phyloP scores from a whole-genome alignment of 35 echinoderm and acorn worm species.

The Antedon bifida region DNA sequence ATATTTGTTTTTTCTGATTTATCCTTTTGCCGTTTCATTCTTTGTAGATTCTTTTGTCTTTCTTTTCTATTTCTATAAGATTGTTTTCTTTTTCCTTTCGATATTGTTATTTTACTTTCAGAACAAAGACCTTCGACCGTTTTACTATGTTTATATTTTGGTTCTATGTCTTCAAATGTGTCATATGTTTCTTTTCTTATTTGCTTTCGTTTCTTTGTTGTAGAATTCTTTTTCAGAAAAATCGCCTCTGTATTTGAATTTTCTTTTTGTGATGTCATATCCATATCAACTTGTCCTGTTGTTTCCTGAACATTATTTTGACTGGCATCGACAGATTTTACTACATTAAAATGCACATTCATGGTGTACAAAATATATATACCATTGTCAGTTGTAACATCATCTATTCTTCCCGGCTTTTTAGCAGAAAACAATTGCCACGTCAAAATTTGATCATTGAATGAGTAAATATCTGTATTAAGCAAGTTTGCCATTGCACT shows the following conservation, averaged over 20 bases:
- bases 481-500: slow-evolving; percentile 27
- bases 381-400: background rate
- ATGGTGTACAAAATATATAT: background rate
- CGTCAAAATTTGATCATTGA: background rate
- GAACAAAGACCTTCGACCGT: background rate
- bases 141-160: background rate
- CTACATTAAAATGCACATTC: background rate
- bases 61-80: background rate
- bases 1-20: background rate
- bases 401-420: background rate
- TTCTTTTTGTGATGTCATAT: background rate
- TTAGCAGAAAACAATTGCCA: background rate
- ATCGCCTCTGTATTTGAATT: too few relatives aligned
- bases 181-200: background rate
- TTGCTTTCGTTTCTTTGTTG: background rate
- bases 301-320: background rate
- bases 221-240: too few relatives aligned
- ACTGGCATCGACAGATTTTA: background rate
- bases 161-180: background rate
- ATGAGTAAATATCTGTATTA: slow-evolving; percentile 21
- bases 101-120: background rate
- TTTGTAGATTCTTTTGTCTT: background rate
- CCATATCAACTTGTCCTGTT: background rate
- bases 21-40: background rate
- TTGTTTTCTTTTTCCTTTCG: background rate